Base-by-base conservation (phyloP, 92 coral and sea anemone species). In the Isaurus tuberculatus region DNA sequence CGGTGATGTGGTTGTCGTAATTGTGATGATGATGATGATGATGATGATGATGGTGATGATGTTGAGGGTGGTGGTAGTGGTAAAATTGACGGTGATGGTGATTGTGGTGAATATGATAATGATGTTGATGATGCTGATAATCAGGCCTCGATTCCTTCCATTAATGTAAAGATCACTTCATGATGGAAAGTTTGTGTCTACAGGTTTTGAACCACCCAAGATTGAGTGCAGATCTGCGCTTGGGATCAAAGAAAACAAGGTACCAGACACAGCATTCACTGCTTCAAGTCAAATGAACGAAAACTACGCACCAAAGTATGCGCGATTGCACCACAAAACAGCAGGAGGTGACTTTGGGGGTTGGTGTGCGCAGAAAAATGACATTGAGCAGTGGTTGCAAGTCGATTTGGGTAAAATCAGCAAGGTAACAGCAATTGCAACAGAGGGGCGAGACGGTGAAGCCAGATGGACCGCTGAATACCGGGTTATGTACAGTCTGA, bases 131-230 rank as follows among this genome's bases (percentile, higher is more conserved):
- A n/a, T n/a, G n/a, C n/a, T n/a, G n/a, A n/a, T n/a, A n/a, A n/a
- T n/a, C n/a, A n/a, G n/a, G n/a, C n/a, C n/a, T n/a, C n/a, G n/a
- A n/a, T n/a, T n/a, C n/a, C n/a, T n/a, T n/a, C n/a, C n/a, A n/a
- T n/a, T n/a, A n/a, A n/a, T n/a, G n/a, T n/a, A n/a, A n/a, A n/a
- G n/a, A n/a, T n/a, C n/a, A n/a, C n/a, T n/a, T n/a, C n/a, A n/a
- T n/a, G n/a, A n/a, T n/a, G n/a, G n/a, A n/a, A n/a, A n/a, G 29
- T 22, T 55, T 5, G 10, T 55, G 8, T 23, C n/a, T 73, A 29
- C 80, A 73, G 80, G 80, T 73, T 73, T 73, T 20, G 43, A 51
- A 16, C 80, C 80, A 5, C 80, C 80, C 5, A 30, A 49, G 25
- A 46, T 73, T 44, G 80, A 25, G 10, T 73, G 80, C 26, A 73